Percentiles rank a stretch among this genome's conserved stretches.
Conservation (phyloP, 2,797 vertebrate species). For the Parauchenoglanis ngamensis region DNA sequence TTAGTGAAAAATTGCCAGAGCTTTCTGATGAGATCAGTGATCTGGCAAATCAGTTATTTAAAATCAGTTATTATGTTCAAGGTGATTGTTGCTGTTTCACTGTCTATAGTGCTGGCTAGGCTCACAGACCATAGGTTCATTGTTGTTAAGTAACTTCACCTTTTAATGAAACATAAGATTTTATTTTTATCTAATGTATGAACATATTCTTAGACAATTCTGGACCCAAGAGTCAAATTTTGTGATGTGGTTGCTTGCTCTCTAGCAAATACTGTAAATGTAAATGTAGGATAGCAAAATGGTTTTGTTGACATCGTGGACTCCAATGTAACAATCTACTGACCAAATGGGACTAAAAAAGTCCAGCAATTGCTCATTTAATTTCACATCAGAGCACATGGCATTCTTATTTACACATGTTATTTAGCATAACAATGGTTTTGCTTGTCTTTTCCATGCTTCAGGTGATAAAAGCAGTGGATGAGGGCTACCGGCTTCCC, state of each 20-base stretch:
- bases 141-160: slow-evolving; percentile 15
- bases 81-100: background rate
- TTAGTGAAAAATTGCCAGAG: slow-evolving; percentile 11
- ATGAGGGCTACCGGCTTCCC: slow-evolving; percentile 95
- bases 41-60: slow-evolving; percentile 16
- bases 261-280: background rate
- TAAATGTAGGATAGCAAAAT: background rate
- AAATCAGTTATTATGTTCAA: slow-evolving; percentile 9
- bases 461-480: slow-evolving; percentile 98
- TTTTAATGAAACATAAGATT: background rate
- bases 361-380: background rate
- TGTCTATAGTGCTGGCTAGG: background rate
- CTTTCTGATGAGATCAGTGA: slow-evolving; percentile 30
- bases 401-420: background rate
- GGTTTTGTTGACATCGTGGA: background rate
- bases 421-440: slow-evolving; percentile 8
- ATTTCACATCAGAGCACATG: slow-evolving; percentile 11
- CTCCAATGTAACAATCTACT: background rate
- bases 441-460: background rate
- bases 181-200: background rate
- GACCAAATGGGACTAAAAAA: background rate
- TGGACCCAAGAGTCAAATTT: background rate
- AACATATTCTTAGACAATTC: background rate
- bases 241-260: background rate
- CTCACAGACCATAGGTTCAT: background rate